Conservation (phyloP, 2,113 vertebrate genomes). For the Pantherophis guttatus region DNA sequence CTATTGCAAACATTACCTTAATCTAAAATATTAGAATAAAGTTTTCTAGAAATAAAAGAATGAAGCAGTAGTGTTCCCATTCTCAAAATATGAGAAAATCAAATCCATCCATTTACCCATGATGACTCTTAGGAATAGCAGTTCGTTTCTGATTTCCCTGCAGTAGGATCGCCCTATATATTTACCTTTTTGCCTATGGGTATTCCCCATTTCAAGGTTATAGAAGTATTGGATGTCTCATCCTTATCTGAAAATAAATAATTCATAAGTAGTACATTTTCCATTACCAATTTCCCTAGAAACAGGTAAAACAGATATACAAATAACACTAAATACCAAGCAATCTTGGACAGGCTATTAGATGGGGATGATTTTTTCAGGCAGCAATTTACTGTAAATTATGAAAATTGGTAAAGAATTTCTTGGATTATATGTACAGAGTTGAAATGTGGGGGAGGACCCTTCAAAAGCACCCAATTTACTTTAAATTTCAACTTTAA, state of each 20-base stretch:
- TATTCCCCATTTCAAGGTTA: neutral
- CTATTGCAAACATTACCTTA: neutral
- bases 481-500: neutral
- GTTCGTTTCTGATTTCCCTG: slow-evolving; percentile 4
- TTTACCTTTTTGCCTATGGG: neutral
- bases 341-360: neutral
- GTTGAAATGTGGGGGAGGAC: neutral
- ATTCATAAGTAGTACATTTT: neutral
- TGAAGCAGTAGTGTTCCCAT: neutral
- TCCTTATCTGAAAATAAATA: neutral
- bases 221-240: neutral
- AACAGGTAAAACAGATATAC: neutral
- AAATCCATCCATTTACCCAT: slow-evolving; percentile 23
- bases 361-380: neutral
- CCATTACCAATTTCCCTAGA: neutral
- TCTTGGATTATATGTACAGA: neutral
- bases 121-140: neutral
- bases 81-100: neutral
- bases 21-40: neutral
- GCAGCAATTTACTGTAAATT: neutral
- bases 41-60: neutral
- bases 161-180: slow-evolving; percentile 3
- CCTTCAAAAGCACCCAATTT: neutral
- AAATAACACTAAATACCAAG: neutral
- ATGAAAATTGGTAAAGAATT: neutral